Conservation (phyloP, 2,797 vertebrate species). For the Gephyroberyx darwinii region DNA sequence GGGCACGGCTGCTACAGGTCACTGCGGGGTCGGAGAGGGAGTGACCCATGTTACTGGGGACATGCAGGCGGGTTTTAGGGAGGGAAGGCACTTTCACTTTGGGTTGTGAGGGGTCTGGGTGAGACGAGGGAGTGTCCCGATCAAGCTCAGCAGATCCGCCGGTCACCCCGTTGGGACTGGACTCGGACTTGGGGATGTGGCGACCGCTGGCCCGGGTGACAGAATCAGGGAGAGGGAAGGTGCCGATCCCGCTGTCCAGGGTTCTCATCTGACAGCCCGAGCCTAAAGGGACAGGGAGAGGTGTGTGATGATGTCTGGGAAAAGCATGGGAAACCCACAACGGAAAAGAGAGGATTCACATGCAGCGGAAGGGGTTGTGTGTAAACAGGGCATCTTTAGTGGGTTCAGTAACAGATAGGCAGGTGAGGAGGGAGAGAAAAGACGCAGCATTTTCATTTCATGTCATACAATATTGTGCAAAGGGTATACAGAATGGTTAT, state of each 20-base stretch:
- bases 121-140: slow-evolving; percentile 58
- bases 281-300: slow-evolving; percentile 83
- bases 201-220: slow-evolving; percentile 81
- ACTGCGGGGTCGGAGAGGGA: slow-evolving; percentile 84
- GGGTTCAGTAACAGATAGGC: slow-evolving; percentile 52
- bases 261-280: slow-evolving; percentile 93
- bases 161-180: slow-evolving; percentile 72
- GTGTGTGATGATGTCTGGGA: slow-evolving; percentile 75
- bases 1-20: slow-evolving; percentile 69
- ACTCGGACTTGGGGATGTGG: slow-evolving; percentile 82
- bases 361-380: slow-evolving; percentile 70
- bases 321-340: slow-evolving; percentile 62
- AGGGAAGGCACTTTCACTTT: slow-evolving; percentile 89
- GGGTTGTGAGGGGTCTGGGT: slow-evolving; percentile 60
- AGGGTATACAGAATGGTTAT: not conserved
- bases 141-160: slow-evolving; percentile 63
- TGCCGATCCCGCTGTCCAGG: slow-evolving; percentile 93
- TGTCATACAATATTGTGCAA: not conserved
- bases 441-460: slow-evolving; percentile 32
- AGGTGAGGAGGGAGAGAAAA: slow-evolving; percentile 45
- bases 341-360: slow-evolving; percentile 52
- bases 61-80: slow-evolving; percentile 66
- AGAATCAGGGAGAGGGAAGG: slow-evolving; percentile 91
- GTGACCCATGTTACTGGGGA: slow-evolving; percentile 77
- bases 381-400: slow-evolving; percentile 61